Percentiles rank a stretch among this genome's conserved stretches.
These are phyloP conservation scores for Amazona finschi DNA, from an alignment of 2,797 vertebrate genomes.

Conservation along the genomic window DNA sequence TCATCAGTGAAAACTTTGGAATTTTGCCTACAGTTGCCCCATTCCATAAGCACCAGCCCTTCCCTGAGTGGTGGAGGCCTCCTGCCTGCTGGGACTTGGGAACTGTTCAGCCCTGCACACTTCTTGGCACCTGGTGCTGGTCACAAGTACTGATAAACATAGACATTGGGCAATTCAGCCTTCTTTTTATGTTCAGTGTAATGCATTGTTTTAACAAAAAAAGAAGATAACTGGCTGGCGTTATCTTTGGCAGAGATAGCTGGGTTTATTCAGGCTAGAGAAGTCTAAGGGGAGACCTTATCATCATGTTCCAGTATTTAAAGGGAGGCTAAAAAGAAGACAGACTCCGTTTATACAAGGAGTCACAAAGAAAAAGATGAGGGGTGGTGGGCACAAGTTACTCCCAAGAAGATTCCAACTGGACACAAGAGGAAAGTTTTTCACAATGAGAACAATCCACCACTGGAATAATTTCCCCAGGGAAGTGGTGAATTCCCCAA, in stretches of 20 bases:
- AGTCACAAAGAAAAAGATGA: background rate
- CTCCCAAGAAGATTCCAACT: background rate
- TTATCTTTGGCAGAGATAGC: background rate
- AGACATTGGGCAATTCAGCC: background rate
- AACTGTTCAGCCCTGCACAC: accelerated
- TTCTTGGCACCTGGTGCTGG: background rate
- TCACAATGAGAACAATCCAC: background rate
- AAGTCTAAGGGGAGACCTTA: background rate
- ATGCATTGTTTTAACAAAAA: background rate
- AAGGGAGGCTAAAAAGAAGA: background rate
- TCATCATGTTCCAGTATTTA: background rate
- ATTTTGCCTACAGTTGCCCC: background rate
- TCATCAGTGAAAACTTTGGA: background rate
- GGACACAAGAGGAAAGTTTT: background rate
- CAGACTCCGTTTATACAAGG: background rate
- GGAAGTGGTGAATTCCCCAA: background rate
- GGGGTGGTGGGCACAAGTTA: background rate
- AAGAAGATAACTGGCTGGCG: background rate
- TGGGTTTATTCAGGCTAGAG: background rate
- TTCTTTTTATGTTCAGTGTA: background rate
- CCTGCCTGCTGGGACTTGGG: accelerated
- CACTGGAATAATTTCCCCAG: background rate
- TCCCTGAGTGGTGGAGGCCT: background rate
- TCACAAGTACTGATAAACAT: accelerated
- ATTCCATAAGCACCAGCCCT: no score